Conservation (phyloP, 2,113 vertebrate genomes). For the Platanista minor region DNA sequence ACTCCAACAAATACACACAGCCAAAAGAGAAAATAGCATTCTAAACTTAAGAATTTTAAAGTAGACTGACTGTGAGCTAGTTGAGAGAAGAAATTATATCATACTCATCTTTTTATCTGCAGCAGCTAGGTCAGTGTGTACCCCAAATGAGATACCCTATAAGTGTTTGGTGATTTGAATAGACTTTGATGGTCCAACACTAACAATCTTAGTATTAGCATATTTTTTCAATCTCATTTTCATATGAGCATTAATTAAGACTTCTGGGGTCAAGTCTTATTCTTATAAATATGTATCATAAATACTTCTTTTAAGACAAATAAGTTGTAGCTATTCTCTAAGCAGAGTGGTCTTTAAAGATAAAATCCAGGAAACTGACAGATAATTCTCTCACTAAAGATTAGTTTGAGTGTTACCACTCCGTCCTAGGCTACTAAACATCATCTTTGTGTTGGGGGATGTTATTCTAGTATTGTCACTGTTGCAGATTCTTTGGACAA, state of each 20-base stretch:
- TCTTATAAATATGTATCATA: neutral
- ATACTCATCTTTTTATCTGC: neutral
- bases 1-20: neutral
- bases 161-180: neutral
- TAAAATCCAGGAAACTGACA: constrained; percentile 10
- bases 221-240: neutral
- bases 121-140: neutral
- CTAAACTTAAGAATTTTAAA: neutral
- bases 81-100: neutral
- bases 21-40: neutral
- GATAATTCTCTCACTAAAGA: neutral
- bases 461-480: neutral
- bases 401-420: neutral
- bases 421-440: neutral
- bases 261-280: neutral
- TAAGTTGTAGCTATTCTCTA: neutral
- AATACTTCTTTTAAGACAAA: constrained; percentile 15
- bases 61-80: neutral
- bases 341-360: constrained; percentile 11
- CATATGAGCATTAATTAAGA: neutral
- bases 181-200: neutral
- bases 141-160: neutral
- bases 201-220: neutral
- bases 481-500: constrained; percentile 31
- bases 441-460: neutral